These are phyloP conservation scores for Anniella stebbinsi DNA, from an alignment of 2,797 vertebrate species.

Conservation along the genomic window DNA sequence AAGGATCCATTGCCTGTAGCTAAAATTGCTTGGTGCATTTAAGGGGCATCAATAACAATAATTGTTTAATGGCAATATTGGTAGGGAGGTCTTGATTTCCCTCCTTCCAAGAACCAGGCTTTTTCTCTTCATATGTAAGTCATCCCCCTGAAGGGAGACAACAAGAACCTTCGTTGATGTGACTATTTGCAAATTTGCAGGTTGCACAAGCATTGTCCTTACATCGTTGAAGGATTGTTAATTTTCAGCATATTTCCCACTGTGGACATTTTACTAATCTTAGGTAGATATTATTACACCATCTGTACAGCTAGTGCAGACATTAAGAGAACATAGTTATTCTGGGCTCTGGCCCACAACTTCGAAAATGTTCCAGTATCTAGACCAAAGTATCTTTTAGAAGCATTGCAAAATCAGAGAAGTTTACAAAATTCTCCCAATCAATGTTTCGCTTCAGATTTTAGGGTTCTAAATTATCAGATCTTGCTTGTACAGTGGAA, in stretches of 20 bases:
- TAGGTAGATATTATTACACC: neutral
- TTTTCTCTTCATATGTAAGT: neutral
- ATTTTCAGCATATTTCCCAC: neutral
- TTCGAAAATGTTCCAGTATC: neutral
- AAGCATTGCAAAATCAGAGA: neutral
- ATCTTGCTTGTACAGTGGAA: neutral
- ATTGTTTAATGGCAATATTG: neutral
- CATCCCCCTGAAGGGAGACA: neutral
- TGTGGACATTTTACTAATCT: neutral
- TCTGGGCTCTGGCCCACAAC: neutral
- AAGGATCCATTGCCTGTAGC: constrained; percentile 10
- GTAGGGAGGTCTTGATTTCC: neutral
- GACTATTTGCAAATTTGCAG: neutral
- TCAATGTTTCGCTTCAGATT: neutral
- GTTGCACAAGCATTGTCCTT: too few relatives aligned
- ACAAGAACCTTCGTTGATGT: neutral
- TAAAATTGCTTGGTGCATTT: neutral
- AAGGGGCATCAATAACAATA: neutral
- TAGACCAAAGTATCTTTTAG: neutral
- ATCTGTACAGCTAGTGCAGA: neutral
- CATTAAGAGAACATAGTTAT: neutral
- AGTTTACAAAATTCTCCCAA: neutral
- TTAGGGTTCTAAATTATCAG: neutral
- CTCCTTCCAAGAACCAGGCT: neutral
- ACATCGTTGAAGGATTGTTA: neutral